Evolutionary conservation across 2,113 vertebrate species (phyloP).

Genomic region (Oreocharis arfaki): DNA sequence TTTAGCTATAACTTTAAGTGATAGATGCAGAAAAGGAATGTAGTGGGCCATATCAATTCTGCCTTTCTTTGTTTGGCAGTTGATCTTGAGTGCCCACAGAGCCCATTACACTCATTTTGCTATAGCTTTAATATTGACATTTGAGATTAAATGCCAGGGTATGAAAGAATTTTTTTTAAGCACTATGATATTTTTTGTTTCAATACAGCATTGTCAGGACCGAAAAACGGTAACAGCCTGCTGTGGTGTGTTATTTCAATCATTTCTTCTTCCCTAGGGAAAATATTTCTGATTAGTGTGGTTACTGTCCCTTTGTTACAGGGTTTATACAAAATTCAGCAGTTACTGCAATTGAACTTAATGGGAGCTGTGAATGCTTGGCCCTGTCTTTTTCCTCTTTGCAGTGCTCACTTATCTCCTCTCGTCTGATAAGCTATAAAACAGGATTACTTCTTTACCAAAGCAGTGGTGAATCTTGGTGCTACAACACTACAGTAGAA

Average conservation of each 20-base stretch:
- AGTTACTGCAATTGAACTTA: not conserved
- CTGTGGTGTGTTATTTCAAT: not conserved
- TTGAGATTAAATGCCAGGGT: constrained; percentile 15
- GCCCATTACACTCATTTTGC: not conserved
- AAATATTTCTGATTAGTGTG: not conserved
- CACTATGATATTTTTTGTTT: not conserved
- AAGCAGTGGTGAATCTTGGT: not conserved
- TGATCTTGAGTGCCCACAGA: not conserved
- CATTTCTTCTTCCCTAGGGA: not conserved
- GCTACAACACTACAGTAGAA: not conserved
- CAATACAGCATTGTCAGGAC: not conserved
- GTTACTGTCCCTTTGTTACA: not conserved
- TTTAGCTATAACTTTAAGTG: not conserved
- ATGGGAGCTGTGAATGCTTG: not conserved
- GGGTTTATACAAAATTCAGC: not conserved
- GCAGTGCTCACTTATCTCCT: not conserved
- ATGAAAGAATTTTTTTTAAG: not conserved
- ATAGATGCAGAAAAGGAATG: not conserved
- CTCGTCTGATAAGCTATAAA: not conserved
- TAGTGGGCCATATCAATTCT: not conserved
- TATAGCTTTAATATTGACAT: not conserved
- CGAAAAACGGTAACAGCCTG: not conserved
- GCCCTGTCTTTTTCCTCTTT: not conserved
- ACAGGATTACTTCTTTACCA: not conserved
- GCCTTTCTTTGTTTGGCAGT: not conserved